Evolutionary conservation across 2,113 vertebrate species (phyloP), one percentile per base, ranked within the genome.

Genomic region (Centropus bengalensis): DNA sequence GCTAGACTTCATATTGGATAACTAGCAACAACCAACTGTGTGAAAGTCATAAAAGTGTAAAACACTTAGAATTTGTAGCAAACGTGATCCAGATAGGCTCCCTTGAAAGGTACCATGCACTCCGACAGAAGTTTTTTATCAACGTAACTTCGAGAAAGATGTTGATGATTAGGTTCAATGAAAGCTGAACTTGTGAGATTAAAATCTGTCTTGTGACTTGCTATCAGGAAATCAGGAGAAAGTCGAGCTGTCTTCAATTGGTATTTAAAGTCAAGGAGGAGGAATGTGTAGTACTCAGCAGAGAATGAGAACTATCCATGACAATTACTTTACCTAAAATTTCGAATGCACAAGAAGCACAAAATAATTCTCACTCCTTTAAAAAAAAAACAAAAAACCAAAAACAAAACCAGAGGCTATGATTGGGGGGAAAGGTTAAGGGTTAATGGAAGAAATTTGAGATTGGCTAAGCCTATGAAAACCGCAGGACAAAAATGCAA

Each of bases 31-130:
- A 60, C 18, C 17, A 18, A 42, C 20, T 4, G 6, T 28, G 6
- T n/a, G 49, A 54, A 63, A 7, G 22, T 67, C 33, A 26, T 38
- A 28, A 44, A 49, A 44, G 8, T 12, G 22, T 51, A 59, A 81
- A 81, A 15, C 13, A 24, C 6, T 56, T 73, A 17, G 1, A 1
- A 7, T 32, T 27, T 36, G 24, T 8, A 62, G 49, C 8, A 38
- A 84, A 0, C 0, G 1, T 42, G 26, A 47, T 1, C 2, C 26
- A 85, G 60, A 30, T 10, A 76, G 16, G 73, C 44, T 33, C 16
- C 18, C 36, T 18, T 22, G 12, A 67, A 63, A 73, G 9, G 14
- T 26, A 8, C 8, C 8, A 4, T 12, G 8, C 23, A 33, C 33
- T 71, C 62, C 54, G 38, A 16, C 15, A 66, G 36, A 76, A 68